Base-by-base conservation (phyloP, 2,888 invertebrate species). In the Drosophila lutescens region DNA sequence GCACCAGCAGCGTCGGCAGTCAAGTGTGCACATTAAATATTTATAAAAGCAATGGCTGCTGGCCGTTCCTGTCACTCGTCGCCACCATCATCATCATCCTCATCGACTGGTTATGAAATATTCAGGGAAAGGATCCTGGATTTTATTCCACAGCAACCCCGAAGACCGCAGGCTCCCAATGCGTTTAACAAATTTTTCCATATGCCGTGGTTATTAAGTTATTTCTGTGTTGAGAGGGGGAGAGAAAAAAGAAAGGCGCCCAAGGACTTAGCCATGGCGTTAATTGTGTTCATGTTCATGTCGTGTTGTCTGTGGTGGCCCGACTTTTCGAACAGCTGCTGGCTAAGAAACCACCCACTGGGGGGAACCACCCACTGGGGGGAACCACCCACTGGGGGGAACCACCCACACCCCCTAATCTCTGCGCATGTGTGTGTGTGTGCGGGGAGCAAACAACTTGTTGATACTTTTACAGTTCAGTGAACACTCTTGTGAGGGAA, bases 401-500 rank as follows among this genome's bases (percentile, higher is more conserved):
- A 41, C 57, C 66, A 63, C 62, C 57, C 41, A 53, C 34, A 41
- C 40, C 53, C 63, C 75, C 23, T 54, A 61, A 75, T 60, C 44
- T 44, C 57, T 56, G 66, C 54, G 71, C 57, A 51, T 54, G 61
- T 61, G 57, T 59, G 86, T 77, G 79, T 43, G 44, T 44, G 12
- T 49, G 49, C 13, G 32, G 78, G 83, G 76, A 79, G 78, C 88
- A 89, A 86, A 87, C 89, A 86, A 86, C 86, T 86, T 86, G 86
- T 86, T 86, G 86, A 86, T 86, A 86, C 85, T 87, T 85, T 85
- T 76, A 81, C 89, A 87, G 88, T 89, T 89, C 85, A 85, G 61
- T 89, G 89, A 85, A 85, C 76, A 87, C 74, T 78, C 77, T 76
- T 71, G 74, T 86, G 69, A 15, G 43, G 54, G 43, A 13, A 57